phyloP scores from a whole-genome alignment of 2,797 vertebrate genomes.

The Xenentodon cancila region DNA sequence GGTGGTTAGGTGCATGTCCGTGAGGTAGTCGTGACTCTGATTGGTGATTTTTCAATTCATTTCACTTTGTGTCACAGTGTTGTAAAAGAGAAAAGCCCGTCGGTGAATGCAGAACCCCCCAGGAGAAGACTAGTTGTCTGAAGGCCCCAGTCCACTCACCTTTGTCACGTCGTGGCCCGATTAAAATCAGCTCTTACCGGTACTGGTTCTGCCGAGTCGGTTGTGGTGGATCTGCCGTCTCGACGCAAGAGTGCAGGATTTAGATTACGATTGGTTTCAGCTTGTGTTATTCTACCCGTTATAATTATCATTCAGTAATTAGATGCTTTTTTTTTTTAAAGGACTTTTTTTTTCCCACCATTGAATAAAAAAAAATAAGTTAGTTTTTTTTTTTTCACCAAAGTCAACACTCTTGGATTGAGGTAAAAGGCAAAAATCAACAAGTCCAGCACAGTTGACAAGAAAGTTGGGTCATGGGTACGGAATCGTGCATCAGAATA shows the following conservation, averaged over 20 bases:
- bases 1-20: constrained; percentile 55
- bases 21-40: constrained; percentile 62
- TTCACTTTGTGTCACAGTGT: constrained; percentile 64
- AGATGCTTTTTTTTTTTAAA: no score
- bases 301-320: not conserved
- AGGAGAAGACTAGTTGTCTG: constrained; percentile 41
- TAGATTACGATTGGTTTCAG: not conserved
- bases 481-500: no score
- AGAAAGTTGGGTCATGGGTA: no score
- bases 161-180: constrained; percentile 22
- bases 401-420: no score
- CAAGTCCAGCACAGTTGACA: no score
- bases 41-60: constrained; percentile 80
- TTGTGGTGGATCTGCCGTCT: not conserved
- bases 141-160: constrained; percentile 37
- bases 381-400: no score
- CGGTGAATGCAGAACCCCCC: constrained; percentile 46
- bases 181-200: constrained; percentile 12
- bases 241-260: not conserved
- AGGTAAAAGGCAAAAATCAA: no score
- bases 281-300: not conserved
- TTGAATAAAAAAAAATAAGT: no score
- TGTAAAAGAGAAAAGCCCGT: constrained; percentile 67
- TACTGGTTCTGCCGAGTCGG: constrained; percentile 8
- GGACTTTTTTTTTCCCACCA: no score